Evolutionary conservation across 64 coral and sea anemone species (phyloP).

Genomic region (Hydrozoanthus tunicans): DNA sequence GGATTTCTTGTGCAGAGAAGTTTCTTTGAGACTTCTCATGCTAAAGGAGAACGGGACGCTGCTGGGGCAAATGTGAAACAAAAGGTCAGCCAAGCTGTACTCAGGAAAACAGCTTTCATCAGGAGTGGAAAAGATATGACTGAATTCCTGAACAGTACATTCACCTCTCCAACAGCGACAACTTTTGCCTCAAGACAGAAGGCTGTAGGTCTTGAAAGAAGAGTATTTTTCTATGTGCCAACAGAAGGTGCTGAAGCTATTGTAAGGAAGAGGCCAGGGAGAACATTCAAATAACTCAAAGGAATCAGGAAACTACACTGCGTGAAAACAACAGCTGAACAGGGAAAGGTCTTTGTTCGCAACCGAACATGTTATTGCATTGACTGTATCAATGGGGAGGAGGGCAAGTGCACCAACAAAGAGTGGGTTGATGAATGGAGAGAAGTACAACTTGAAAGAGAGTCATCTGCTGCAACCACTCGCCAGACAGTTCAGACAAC

Average conservation of each 20-base stretch:
- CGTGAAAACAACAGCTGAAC: conserved; percentile 39
- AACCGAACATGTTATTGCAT: conserved; percentile 42
- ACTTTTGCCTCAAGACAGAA: conserved; percentile 37
- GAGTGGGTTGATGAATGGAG: conserved; percentile 31
- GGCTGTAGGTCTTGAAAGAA: conserved; percentile 24
- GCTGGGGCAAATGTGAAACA: conserved; percentile 45
- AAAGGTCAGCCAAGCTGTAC: conserved; percentile 62
- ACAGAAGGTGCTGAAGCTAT: conserved; percentile 50
- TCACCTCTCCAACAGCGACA: conserved; percentile 44
- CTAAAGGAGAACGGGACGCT: conserved; percentile 18
- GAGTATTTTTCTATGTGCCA: conserved; percentile 61
- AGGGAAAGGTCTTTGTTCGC: conserved; percentile 29
- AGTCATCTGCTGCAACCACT: conserved; percentile 42
- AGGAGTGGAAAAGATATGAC: conserved; percentile 58
- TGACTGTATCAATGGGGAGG: conserved; percentile 29
- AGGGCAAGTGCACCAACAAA: conserved; percentile 24
- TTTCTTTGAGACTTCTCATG: background rate
- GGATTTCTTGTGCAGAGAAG: background rate
- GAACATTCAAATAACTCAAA: conserved; percentile 51
- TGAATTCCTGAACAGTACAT: conserved; percentile 43
- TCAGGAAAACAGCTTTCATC: conserved; percentile 47
- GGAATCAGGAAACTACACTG: conserved; percentile 51
- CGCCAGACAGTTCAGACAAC: conserved; percentile 16
- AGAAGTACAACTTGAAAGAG: conserved; percentile 16
- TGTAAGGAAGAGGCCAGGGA: conserved; percentile 23